phyloP scores from a whole-genome alignment of 2,113 vertebrate species.

The Laterallus jamaicensis region DNA sequence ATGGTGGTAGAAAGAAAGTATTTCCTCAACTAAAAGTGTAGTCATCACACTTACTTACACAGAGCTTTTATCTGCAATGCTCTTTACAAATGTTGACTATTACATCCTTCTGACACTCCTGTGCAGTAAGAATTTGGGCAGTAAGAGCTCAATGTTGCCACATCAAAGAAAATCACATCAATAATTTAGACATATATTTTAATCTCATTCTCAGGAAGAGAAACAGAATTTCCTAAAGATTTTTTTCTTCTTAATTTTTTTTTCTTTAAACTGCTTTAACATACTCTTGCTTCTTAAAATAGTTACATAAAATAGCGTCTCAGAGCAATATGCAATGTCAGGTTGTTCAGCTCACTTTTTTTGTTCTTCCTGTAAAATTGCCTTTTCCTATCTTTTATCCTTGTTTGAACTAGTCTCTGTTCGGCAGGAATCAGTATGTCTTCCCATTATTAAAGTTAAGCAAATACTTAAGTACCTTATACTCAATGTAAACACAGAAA shows the following conservation, averaged over 20 bases:
- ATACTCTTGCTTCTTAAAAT: not conserved
- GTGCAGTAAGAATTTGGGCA: not conserved
- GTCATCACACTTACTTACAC: not conserved
- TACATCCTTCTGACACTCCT: not conserved
- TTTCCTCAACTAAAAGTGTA: not conserved
- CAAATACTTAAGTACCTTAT: not conserved
- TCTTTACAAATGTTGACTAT: not conserved
- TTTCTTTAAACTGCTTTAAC: not conserved
- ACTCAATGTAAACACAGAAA: not conserved
- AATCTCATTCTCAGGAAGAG: not conserved
- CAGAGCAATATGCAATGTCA: not conserved
- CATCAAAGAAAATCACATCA: slow-evolving; percentile 15
- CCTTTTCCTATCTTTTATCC: not conserved
- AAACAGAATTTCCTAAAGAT: not conserved
- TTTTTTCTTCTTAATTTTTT: not conserved
- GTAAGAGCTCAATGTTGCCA: not conserved
- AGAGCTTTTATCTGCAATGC: not conserved
- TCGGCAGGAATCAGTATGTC: not conserved
- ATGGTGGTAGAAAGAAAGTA: not conserved
- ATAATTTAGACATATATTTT: slow-evolving; percentile 45
- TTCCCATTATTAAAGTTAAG: not conserved
- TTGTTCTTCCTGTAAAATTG: not conserved
- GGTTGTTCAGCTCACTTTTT: not conserved
- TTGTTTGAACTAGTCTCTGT: not conserved
- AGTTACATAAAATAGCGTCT: not conserved